A percentile compares a stretch with the other conserved stretches of the same genome.
phyloP scores from a whole-genome alignment of 2,888 invertebrate genomes.

The Kryphioiulus occultus region DNA sequence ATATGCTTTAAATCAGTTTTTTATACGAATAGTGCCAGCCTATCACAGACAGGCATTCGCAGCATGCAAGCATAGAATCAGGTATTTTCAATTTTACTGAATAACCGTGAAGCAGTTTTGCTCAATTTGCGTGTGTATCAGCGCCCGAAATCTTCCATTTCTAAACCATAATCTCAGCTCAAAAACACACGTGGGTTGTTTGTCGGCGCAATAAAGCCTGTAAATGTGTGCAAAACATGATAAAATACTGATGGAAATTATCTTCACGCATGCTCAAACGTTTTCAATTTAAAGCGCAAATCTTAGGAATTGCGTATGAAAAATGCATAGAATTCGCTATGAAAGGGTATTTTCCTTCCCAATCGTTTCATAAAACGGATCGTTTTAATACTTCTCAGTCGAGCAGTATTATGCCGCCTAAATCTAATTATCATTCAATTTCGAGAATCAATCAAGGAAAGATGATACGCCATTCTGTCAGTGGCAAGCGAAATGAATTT shows the following conservation, averaged over 20 bases:
- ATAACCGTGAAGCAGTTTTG: neutral
- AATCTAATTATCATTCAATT: too few relatives aligned
- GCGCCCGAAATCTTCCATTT: neutral
- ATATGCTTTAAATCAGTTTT: neutral
- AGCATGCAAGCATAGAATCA: neutral
- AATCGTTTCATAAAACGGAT: too few relatives aligned
- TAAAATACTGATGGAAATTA: neutral
- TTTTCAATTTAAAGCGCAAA: neutral
- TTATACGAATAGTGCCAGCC: neutral
- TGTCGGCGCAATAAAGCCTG: neutral
- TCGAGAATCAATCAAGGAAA: too few relatives aligned
- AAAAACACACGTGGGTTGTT: neutral
- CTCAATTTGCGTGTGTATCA: neutral
- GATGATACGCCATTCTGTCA: too few relatives aligned
- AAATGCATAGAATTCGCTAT: neutral
- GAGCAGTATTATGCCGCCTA: too few relatives aligned
- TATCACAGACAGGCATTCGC: neutral
- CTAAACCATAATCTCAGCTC: neutral
- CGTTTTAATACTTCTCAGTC: too few relatives aligned
- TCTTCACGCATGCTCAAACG: neutral
- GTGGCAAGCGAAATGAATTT: too few relatives aligned
- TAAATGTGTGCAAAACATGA: neutral
- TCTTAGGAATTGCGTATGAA: neutral
- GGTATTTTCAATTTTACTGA: neutral
- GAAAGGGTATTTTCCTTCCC: neutral